Evolutionary conservation across 2,797 vertebrate genomes (phyloP), one percentile per base, ranked within the genome.

Genomic region (Coreius guichenoti): DNA sequence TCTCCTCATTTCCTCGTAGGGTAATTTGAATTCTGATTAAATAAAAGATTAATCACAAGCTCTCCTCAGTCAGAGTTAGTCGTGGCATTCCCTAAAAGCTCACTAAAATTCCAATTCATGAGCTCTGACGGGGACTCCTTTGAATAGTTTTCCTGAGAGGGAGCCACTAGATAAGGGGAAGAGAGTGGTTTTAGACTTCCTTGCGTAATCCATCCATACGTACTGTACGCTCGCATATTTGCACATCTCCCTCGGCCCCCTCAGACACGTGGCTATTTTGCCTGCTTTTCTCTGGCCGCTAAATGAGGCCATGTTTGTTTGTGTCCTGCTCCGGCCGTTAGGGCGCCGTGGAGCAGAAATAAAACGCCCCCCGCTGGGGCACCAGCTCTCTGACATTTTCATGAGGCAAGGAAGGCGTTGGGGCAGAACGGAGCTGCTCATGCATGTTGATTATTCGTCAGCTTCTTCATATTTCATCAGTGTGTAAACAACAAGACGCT

Each of bases 331-430:
- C 82, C 33, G 17, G 73, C 51, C 70, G 23, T 83, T 61, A 68
- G 33, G 39, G 54, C 72, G 85, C 74, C 49, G 65, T 81, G 81
- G 86, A 87, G 80, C 69, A 73, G 61, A 89, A 67, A 7, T 88
- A 17, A 65, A 47, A 67, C 14, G 76, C 76, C 85, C n/a, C 79
- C 88, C 78, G 87, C 77, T 19, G 85, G 89, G 80, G 77, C 87
- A 86, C 82, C 87, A 74, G 83, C 33, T 3, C 78, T 70, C 65
- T 90, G 91, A 91, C 86, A 89, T 90, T 92, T 91, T 21, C 76
- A 81, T 78, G 88, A 91, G 90, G 81, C 51, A 83, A 85, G 82
- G 63, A 88, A 87, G 49, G 87, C 83, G 88, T 51, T 12, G 0
- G 63, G 83, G 83, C 56, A 65, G 84, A 90, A 85, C 65, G 70